Base-by-base conservation (phyloP, 2,797 vertebrate genomes). In the Melanotaenia maccullochi region DNA sequence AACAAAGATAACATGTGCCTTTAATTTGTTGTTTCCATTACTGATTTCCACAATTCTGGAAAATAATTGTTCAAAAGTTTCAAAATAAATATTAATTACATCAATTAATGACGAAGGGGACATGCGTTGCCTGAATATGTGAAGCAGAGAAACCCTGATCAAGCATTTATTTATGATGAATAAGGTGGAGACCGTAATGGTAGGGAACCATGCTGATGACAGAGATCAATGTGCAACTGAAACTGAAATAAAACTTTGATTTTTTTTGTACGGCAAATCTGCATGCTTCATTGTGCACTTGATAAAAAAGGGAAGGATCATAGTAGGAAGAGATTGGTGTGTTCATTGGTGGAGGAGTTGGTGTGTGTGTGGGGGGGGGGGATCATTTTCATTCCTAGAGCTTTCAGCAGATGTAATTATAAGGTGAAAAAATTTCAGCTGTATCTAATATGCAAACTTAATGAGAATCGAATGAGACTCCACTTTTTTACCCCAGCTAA, bases 381-480 rank as follows among this genome's bases (percentile, higher is more conserved):
- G 49, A 93, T 92, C 92, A 79, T 90, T 92, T 93, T 85, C 91
- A 94, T 96, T 95, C 95, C 93, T 93, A 92, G 92, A 93, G 89
- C 85, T 93, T 94, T 90, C 91, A 87, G 92, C 90, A 92, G 91
- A 94, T 93, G 91, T 85, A 87, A 94, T 95, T 94, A 92, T 93
- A 92, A 91, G 90, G 90, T 92, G 91, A 91, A 89, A 86, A 82
- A 81, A 87, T 47, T 73, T 80, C 90, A 93, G 94, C 92, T 95
- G 92, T 94, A 94, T 94, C 95, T 93, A 89, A 94, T 95, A 95
- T 94, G 95, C 95, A 93, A 94, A 96, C 35, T 95, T 97, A 97
- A 97, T 95, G 96, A 96, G 95, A 95, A 96, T 91, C 95, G 97
- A 96, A 96, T 96, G 96, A 97, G 96, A 94, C 96, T 95, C 96